Evolutionary conservation across 2,797 vertebrate species (phyloP).

Genomic region (Melanotaenia boesemani): DNA sequence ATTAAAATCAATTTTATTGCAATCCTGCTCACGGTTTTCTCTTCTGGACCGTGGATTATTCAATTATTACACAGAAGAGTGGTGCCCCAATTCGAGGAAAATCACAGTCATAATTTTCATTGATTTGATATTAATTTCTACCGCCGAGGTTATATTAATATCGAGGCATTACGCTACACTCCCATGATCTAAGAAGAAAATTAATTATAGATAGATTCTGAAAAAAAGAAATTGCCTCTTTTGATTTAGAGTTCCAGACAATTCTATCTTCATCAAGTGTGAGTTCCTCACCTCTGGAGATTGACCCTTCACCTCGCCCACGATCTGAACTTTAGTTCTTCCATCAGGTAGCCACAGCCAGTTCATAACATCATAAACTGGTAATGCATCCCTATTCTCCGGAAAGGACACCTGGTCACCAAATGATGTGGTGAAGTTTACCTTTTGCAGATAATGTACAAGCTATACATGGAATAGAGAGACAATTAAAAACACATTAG

Average conservation of each 20-base stretch:
- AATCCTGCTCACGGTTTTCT: too few relatives aligned
- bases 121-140: too few relatives aligned
- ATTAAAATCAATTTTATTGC: too few relatives aligned
- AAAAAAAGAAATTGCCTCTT: constrained; percentile 11
- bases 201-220: not conserved
- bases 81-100: too few relatives aligned
- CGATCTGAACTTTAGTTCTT: constrained; percentile 54
- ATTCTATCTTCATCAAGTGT: constrained; percentile 19
- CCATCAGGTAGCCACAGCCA: constrained; percentile 73
- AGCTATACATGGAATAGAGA: constrained; percentile 52
- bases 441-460: constrained; percentile 73
- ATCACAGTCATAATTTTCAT: too few relatives aligned
- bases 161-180: too few relatives aligned
- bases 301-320: constrained; percentile 70
- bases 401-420: constrained; percentile 81
- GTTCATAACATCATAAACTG: constrained; percentile 82
- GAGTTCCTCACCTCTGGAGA: constrained; percentile 24
- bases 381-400: constrained; percentile 75
- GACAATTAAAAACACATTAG: not conserved
- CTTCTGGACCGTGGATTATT: too few relatives aligned
- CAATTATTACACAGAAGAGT: too few relatives aligned
- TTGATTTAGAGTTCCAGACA: constrained; percentile 28
- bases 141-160: too few relatives aligned
- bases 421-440: constrained; percentile 77
- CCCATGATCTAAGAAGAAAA: not conserved